Evolutionary conservation across 2,113 vertebrate species (phyloP).

Genomic region (Uria aalge): DNA sequence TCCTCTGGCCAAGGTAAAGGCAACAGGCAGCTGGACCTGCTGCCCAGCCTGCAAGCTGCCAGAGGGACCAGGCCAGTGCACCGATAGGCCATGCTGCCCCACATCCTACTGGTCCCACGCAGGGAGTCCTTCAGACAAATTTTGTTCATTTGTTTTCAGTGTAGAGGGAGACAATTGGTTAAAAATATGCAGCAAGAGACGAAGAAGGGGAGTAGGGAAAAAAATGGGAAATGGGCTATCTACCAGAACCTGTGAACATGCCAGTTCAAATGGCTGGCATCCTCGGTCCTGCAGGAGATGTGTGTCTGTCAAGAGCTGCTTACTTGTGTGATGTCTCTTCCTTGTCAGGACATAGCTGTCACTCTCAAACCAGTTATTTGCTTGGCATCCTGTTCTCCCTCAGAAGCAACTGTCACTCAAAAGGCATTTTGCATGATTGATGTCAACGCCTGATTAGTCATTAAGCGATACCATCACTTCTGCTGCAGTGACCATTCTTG

Average conservation of each 20-base stretch:
- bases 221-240: not conserved
- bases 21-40: not conserved
- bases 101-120: not conserved
- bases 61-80: not conserved
- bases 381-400: not conserved
- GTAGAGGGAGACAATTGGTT: not conserved
- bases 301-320: slow-evolving; percentile 11
- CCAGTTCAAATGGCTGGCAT: not conserved
- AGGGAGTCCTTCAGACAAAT: not conserved
- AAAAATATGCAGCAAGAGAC: not conserved
- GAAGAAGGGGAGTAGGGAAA: not conserved
- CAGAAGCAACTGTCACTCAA: not conserved
- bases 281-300: not conserved
- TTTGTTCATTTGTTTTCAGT: not conserved
- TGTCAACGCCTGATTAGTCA: not conserved
- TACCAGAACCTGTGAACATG: not conserved
- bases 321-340: not conserved
- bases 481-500: not conserved
- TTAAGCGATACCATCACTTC: not conserved
- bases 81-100: not conserved
- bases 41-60: not conserved
- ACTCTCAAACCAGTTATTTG: not conserved
- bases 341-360: not conserved
- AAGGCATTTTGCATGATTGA: not conserved
- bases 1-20: not conserved